Base-by-base conservation (phyloP, 1,140 invertebrate species). In the Apis florea region DNA sequence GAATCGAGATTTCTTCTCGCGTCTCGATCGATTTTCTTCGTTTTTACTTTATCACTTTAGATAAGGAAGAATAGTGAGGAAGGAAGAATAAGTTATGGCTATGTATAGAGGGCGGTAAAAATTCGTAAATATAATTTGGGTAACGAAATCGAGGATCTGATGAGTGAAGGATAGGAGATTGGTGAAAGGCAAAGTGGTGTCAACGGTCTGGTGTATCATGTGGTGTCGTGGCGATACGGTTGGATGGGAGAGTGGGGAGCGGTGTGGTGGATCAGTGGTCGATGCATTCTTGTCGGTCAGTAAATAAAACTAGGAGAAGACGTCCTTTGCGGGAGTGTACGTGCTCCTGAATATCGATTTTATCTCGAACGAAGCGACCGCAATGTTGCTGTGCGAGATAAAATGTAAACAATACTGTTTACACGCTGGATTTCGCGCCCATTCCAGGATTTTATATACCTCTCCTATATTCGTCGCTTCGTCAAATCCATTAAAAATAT, bases 141-240 rank as follows among this genome's bases (percentile, higher is more conserved):
- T 40, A 40, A 40, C 31, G 31, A 40, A 40, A 40, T 40, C 4
- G 31, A 6, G 31, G 5, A 6, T 6, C 31, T 40, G 4, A 0
- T 40, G 31, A 40, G 31, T 40, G 31, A 40, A 40, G 31, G 31
- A 31, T 31, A 31, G 31, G 2, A 31, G 31, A 31, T 8, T 0
- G 31, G 31, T 3, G 49, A 13, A 49, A 49, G 11, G 49, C 56
- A 83, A 79, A 83, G 80, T 73, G n/a, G n/a, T n/a, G n/a, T n/a
- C n/a, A n/a, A n/a, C n/a, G n/a, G n/a, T n/a, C n/a, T n/a, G n/a
- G n/a, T n/a, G n/a, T n/a, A n/a, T n/a, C n/a, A n/a, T n/a, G 82
- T 61, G 63, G 70, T 56, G 74, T 64, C 80, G 80, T 84, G 58
- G 31, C 47, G 51, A 15, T 53, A 58, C 24, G 69, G 67, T 31